These are phyloP conservation scores for Protaetia brevitarsis DNA, from an alignment of 1,140 invertebrate species.

Conservation along the genomic window DNA sequence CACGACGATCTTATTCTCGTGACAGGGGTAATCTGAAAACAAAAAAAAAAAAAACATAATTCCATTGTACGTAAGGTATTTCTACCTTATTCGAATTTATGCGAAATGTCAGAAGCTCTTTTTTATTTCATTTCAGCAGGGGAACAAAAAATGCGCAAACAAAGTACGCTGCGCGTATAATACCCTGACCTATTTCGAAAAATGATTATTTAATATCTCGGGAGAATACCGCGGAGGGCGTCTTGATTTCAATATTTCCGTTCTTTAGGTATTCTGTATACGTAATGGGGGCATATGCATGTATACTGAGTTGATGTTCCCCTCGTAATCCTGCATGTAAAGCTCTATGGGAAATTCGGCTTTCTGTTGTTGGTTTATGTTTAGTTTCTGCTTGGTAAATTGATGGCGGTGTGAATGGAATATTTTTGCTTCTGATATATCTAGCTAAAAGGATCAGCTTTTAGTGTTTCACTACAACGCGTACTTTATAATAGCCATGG, in stretches of 20 bases:
- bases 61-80: too few species aligned
- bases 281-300: background rate
- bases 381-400: background rate
- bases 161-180: too few species aligned
- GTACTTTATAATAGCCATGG: too few species aligned
- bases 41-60: background rate
- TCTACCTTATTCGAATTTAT: too few species aligned
- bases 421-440: background rate
- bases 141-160: too few species aligned
- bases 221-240: background rate
- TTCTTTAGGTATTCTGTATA: background rate
- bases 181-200: too few species aligned
- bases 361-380: background rate
- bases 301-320: background rate
- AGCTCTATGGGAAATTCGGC: background rate
- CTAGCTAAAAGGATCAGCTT: background rate
- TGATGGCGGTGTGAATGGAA: background rate
- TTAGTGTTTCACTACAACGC: background rate
- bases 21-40: background rate
- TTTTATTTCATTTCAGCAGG: too few species aligned
- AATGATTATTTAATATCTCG: too few species aligned
- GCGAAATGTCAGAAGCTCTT: too few species aligned
- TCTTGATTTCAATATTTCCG: background rate
- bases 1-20: slow-evolving; percentile 29
- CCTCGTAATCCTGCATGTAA: background rate